Conservation (phyloP, 1,140 invertebrate genomes). For the Pantala flavescens region DNA sequence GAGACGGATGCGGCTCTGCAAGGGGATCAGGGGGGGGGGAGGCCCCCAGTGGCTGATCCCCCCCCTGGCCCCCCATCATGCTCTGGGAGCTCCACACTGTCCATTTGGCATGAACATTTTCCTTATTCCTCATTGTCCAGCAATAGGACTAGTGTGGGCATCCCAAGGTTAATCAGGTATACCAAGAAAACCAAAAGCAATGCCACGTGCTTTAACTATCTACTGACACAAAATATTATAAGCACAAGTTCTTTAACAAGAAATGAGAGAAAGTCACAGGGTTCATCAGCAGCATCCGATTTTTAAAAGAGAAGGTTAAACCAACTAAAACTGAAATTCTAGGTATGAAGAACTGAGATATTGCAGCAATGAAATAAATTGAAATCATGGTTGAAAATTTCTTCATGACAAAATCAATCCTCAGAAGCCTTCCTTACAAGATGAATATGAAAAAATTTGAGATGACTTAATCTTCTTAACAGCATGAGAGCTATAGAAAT, state of each 20-base stretch:
- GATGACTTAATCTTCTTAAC: no score
- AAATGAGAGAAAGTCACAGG: background rate
- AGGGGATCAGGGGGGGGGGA: background rate
- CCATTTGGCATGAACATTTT: background rate
- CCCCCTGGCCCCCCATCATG: background rate
- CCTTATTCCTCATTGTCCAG: background rate
- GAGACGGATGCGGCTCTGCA: slow-evolving; percentile 1
- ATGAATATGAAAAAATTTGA: no score
- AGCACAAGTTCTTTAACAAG: background rate
- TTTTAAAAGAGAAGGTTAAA: background rate
- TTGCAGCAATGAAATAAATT: no score
- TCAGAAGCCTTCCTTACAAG: no score
- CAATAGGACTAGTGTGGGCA: background rate
- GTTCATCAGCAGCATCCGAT: background rate
- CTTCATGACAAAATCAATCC: no score
- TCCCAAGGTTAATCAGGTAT: background rate
- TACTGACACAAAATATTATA: background rate
- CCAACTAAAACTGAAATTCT: no score
- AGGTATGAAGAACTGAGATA: no score
- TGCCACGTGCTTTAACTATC: background rate
- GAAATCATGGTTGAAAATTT: no score
- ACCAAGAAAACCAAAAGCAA: background rate
- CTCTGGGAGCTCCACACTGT: background rate
- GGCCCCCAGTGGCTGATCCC: background rate
- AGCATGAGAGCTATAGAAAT: no score